A percentile compares a stretch with the other conserved stretches of the same genome.
Conservation (phyloP, 2,888 invertebrate genomes). For the Camponotus fellah region DNA sequence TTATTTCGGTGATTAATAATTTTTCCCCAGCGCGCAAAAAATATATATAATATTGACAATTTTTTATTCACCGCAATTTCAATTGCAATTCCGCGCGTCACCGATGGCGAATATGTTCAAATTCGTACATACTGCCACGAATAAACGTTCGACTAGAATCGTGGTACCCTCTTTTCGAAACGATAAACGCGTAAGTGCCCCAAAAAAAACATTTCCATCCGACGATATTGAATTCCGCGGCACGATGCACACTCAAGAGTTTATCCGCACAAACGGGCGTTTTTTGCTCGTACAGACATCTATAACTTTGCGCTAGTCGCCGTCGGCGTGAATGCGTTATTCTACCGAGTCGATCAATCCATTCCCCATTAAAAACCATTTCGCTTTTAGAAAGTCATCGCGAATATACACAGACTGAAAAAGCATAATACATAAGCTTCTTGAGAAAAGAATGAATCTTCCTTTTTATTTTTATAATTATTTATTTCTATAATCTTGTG, state of each 20-base stretch:
- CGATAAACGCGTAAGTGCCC: slow-evolving; percentile 4
- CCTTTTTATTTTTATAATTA: background rate
- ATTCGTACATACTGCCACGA: background rate
- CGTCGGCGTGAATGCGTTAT: slow-evolving; percentile 16
- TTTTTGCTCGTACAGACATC: slow-evolving; percentile 29
- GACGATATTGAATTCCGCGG: slow-evolving; percentile 49
- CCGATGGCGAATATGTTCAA: slow-evolving; percentile 4
- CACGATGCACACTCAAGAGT: slow-evolving; percentile 48
- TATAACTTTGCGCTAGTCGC: slow-evolving; percentile 22
- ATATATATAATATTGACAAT: background rate
- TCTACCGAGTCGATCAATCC: slow-evolving; percentile 26
- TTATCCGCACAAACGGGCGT: slow-evolving; percentile 33
- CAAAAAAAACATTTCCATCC: slow-evolving; percentile 29
- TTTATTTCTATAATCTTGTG: background rate
- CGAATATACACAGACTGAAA: background rate
- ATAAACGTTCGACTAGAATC: background rate
- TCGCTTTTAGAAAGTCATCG: background rate
- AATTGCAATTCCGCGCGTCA: slow-evolving; percentile 35
- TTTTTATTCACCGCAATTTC: slow-evolving; percentile 56
- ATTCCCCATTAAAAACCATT: slow-evolving; percentile 11
- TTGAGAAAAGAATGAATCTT: background rate
- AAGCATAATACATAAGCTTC: background rate
- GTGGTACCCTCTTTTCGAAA: background rate
- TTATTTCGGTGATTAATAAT: background rate
- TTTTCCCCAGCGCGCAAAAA: background rate